Evolutionary conservation across 1,140 invertebrate species (phyloP), one percentile per base, ranked within the genome.

Genomic region (Patella vulgata): DNA sequence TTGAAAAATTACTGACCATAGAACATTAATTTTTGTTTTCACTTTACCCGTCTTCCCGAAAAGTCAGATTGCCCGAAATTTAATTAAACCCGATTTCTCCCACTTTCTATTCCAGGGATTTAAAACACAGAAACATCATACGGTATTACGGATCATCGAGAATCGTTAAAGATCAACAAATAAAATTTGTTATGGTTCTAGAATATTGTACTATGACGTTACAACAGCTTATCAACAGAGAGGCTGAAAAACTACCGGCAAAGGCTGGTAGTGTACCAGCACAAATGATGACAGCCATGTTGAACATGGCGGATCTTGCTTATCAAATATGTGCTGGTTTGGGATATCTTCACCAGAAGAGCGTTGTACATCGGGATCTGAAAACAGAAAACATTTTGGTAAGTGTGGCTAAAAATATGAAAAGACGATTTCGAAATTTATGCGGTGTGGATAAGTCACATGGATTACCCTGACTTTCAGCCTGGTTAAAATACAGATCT

Each of bases 341-440:
- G 6, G 44, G 59, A 2, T 82, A 75, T 46, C 63, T 82, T 0
- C 80, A 82, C 51, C 27, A 62, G 0, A 77, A 74, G 47, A 62
- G 66, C 42, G 65, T 80, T 31, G 74, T 81, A 4, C 80, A 82
- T 43, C 52, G 80, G 25, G 80, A 82, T 42, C 57, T 82, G 17
- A 82, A 81, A 43, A 64, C 75, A 9, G 78, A 82, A 39, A 82
- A 82, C 63, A 63, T 82, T 43, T 27, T 82, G 70, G 79, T 82
- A 71, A 54, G 73, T 66, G 11, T 51, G 0, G 6, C 3, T n/a
- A n/a, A n/a, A n/a, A n/a, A n/a, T n/a, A n/a, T n/a, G n/a, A n/a
- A n/a, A n/a, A n/a, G n/a, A n/a, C n/a, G n/a, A n/a, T n/a, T n/a
- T n/a, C n/a, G n/a, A n/a, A n/a, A n/a, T n/a, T n/a, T n/a, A n/a